A percentile compares a stretch with the other conserved stretches of the same genome.
Conservation (phyloP, 2,113 vertebrate species). For the Pogonocichla stellata region DNA sequence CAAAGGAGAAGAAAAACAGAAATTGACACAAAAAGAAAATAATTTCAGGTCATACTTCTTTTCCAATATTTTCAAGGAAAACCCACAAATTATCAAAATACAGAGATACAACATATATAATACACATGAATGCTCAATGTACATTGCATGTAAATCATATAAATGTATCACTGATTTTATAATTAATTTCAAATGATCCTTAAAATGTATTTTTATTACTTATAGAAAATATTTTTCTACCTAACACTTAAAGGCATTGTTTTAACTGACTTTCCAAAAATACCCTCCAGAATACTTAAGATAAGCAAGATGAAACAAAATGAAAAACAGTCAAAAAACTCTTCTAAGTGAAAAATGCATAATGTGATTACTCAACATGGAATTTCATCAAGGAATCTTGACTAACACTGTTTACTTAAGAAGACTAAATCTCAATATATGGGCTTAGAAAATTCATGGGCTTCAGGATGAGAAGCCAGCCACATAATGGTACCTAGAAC, state of each 20-base stretch:
- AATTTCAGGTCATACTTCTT: not conserved
- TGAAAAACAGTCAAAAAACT: not conserved
- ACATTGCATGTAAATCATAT: not conserved
- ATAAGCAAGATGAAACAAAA: not conserved
- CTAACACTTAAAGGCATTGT: not conserved
- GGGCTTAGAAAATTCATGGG: not conserved
- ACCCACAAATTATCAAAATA: not conserved
- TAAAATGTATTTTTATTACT: not conserved
- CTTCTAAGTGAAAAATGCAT: not conserved
- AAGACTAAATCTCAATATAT: not conserved
- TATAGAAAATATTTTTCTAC: not conserved
- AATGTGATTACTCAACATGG: not conserved
- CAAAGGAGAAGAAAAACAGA: not conserved
- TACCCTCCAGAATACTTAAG: fast-evolving
- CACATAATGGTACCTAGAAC: not conserved
- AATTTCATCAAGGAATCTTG: not conserved
- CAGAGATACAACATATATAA: not conserved
- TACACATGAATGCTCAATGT: not conserved
- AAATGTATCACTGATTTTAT: not conserved
- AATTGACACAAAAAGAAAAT: not conserved
- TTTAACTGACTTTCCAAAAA: not conserved
- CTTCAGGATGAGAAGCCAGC: not conserved
- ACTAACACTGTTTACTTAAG: not conserved
- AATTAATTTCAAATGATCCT: not conserved
- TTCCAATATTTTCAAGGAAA: not conserved